phyloP scores from a whole-genome alignment of 1,140 invertebrate genomes.

The Drosophila ercepeae region DNA sequence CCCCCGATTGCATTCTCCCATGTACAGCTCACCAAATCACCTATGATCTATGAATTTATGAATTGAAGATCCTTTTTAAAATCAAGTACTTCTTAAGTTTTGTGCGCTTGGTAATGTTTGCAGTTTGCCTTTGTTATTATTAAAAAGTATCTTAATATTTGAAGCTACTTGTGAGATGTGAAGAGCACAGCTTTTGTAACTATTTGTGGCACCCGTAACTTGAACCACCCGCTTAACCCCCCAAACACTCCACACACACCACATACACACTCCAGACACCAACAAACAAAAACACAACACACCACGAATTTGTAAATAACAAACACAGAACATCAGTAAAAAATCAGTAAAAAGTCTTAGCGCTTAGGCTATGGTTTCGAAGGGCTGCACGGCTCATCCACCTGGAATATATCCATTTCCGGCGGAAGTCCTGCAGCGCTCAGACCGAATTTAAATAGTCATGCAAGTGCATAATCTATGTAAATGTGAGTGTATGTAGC shows the following conservation, averaged over 20 bases:
- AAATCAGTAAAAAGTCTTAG: slow-evolving; percentile 74
- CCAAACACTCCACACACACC: slow-evolving; percentile 30
- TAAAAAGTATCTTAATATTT: slow-evolving; percentile 29
- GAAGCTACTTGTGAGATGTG: slow-evolving; percentile 24
- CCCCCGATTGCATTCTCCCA: slow-evolving; percentile 8
- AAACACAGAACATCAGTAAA: slow-evolving; percentile 67
- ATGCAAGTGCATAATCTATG: slow-evolving; percentile 46
- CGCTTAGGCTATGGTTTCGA: slow-evolving; percentile 51
- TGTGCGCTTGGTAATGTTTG: slow-evolving; percentile 54
- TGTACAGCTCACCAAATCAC: slow-evolving; percentile 34
- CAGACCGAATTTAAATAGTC: slow-evolving; percentile 30
- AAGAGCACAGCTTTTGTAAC: slow-evolving; percentile 50
- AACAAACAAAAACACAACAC: slow-evolving; percentile 15
- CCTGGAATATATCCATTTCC: background rate
- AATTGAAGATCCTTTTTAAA: slow-evolving; percentile 1
- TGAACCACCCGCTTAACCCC: slow-evolving; percentile 51
- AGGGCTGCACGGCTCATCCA: slow-evolving; percentile 33
- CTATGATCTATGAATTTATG: too few relatives aligned
- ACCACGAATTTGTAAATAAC: slow-evolving; percentile 57
- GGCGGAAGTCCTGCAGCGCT: slow-evolving; percentile 13
- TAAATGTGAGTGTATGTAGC: slow-evolving; percentile 61
- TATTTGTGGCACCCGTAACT: slow-evolving; percentile 49
- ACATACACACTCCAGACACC: slow-evolving; percentile 7
- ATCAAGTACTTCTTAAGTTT: slow-evolving; percentile 8
- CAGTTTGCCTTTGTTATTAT: slow-evolving; percentile 41